phyloP scores from a whole-genome alignment of 2,113 vertebrate genomes.

The Larimichthys polyactis region DNA sequence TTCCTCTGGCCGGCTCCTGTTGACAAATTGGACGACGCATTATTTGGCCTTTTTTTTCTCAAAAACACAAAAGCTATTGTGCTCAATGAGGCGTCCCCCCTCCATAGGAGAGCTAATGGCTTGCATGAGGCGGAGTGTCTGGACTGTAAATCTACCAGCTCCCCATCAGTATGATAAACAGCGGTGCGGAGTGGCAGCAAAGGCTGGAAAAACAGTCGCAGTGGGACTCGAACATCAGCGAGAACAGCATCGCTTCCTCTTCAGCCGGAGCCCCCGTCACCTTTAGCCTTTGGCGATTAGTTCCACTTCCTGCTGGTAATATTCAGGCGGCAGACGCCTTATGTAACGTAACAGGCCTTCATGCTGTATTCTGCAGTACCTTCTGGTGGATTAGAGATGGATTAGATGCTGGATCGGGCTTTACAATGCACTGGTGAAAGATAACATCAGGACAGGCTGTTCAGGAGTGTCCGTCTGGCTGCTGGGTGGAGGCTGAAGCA shows the following conservation, averaged over 20 bases:
- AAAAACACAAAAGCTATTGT: conserved; percentile 48
- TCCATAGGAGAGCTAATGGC: conserved; percentile 51
- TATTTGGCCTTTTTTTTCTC: conserved; percentile 26
- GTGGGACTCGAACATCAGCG: neutral
- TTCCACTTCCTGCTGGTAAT: conserved; percentile 23
- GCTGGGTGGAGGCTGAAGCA: conserved; percentile 6
- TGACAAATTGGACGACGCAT: conserved; percentile 32
- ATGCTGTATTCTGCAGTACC: conserved; percentile 29
- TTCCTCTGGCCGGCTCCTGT: conserved; percentile 9
- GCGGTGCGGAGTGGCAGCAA: neutral
- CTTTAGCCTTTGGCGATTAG: conserved; percentile 14
- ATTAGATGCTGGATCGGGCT: conserved; percentile 24
- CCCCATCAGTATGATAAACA: conserved; percentile 56
- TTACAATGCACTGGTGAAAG: neutral
- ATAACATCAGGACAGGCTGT: neutral
- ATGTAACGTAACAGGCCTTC: conserved; percentile 42
- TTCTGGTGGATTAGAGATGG: conserved; percentile 39
- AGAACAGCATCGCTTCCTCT: conserved; percentile 31
- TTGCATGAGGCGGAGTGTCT: conserved; percentile 50
- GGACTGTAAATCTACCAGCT: conserved; percentile 60
- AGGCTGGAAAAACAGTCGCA: neutral
- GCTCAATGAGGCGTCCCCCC: conserved; percentile 61
- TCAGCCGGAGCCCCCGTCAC: conserved; percentile 1
- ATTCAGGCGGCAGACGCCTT: conserved; percentile 32
- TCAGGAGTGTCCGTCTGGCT: conserved; percentile 11